Evolutionary conservation across 2,113 vertebrate genomes (phyloP), one percentile per base, ranked within the genome.

Genomic region (Butorides virescens): DNA sequence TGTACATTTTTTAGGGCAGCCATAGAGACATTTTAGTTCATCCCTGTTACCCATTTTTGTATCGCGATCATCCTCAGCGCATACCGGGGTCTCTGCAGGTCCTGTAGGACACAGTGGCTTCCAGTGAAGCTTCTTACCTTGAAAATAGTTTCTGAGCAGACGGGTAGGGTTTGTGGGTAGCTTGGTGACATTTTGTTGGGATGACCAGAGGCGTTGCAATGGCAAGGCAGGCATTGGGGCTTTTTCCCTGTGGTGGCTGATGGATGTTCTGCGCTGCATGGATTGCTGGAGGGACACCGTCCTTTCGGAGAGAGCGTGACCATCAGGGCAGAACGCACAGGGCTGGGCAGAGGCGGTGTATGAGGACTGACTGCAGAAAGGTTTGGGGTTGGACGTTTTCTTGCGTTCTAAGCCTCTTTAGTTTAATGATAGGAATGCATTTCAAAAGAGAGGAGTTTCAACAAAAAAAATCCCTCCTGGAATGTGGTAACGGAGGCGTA

Each of bases 141-240:
- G n/a, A 6, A 25, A 32, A 20, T 1, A 1, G 22, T 47, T 68
- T 46, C 56, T 58, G 75, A 30, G 16, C 9, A 53, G 78, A 7
- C 37, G 37, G 3, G 8, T 19, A 10, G 19, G 65, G 39, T 80
- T 39, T 7, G 11, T 13, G 20, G 78, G 5, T 29, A 1, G 22
- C 37, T 42, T 7, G 27, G 59, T 44, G 63, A 8, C 32, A 5
- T 84, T 80, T 71, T 49, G 55, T 55, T 50, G 39, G 44, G 9
- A 7, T 9, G 52, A 2, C 76, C 44, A 6, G 3, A 5, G 81
- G 58, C 4, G 14, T 17, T 3, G 5, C 7, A 53, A 67, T 44
- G 47, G 14, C 13, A 2, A 30, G 36, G 66, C 2, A 1, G 42
- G 25, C 0, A 0, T 34, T 55, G 29, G 42, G 8, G 4, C 7